Evolutionary conservation across 1,140 invertebrate species (phyloP).

Genomic region (Sitophilus oryzae): DNA sequence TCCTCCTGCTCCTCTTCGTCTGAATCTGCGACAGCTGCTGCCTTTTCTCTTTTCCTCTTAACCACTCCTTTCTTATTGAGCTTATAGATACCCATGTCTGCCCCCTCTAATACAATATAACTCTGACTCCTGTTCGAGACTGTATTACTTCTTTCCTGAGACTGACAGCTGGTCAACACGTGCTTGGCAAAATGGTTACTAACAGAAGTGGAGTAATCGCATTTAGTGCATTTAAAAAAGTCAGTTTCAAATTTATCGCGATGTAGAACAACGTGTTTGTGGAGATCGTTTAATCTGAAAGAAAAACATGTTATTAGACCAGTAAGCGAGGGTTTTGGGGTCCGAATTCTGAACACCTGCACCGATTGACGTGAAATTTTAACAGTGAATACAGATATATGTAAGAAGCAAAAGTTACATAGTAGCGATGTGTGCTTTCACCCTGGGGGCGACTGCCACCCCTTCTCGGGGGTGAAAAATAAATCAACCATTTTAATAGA

Average conservation of each 20-base stretch:
- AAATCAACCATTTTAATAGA: too few species aligned
- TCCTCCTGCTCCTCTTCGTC: neutral
- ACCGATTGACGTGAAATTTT: too few species aligned
- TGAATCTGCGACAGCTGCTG: neutral
- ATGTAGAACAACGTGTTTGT: conserved; percentile 26
- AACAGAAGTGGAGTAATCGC: conserved; percentile 11
- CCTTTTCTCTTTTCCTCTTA: neutral
- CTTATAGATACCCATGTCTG: neutral
- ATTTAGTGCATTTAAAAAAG: conserved; percentile 25
- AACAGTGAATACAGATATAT: too few species aligned
- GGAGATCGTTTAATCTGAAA: conserved; percentile 22
- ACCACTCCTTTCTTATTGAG: neutral
- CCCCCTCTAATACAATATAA: neutral
- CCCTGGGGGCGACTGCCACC: too few species aligned
- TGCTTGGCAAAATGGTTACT: conserved; percentile 11
- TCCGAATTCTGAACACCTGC: too few species aligned
- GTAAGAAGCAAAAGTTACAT: too few species aligned
- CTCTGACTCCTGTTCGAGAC: neutral
- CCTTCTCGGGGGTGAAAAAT: too few species aligned
- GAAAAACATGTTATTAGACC: too few species aligned
- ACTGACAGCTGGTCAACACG: conserved; percentile 10
- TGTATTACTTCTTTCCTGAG: neutral
- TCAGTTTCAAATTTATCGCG: conserved; percentile 16
- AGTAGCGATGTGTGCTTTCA: too few species aligned
- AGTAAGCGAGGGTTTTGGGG: too few species aligned